Base-by-base conservation (phyloP, 2,797 vertebrate genomes). In the Lacerta viridis region DNA sequence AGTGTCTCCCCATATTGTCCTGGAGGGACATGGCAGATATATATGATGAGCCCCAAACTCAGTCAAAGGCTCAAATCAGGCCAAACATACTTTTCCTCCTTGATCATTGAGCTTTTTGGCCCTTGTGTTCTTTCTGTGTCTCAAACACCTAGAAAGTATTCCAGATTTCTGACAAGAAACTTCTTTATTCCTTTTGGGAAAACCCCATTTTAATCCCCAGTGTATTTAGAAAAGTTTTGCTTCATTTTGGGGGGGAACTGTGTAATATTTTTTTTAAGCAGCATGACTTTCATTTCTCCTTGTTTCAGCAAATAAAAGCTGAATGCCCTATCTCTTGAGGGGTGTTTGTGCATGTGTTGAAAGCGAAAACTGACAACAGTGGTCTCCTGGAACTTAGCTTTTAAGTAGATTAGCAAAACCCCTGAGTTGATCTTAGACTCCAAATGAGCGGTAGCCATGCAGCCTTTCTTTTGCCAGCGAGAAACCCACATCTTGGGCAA, bases 401-500 rank as follows among this genome's bases (percentile, higher is more conserved):
- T 79, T 20, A 77, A 75, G 20, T 23, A 61, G 66, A 41, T n/a
- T 59, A 4, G 55, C 68, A 8, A 29, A 50, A 18, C 36, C 46
- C 46, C 46, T 46, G 69, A 78, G 17, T 79, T 39, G 50, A 29
- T 43, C n/a, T 55, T 7, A 61, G 68, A 72, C 50, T 84, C 29
- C 23, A 15, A 84, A 55, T 23, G 18, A 36, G 43, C 23, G 39
- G 13, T 41, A 46, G 36, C 64, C n/a, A 50, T 68, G 39, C 18
- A 7, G 33, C 18, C 55, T 85, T 50, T 46, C 55, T 76, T 66
- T 81, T 69, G 68, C 78, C 43, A 76, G 55, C 50, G 11, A 75
- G 50, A 75, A 75, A 59, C 43, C 20, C 76, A 25, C 74, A 75
- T 87, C 66, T 84, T 78, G 61, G 64, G 46, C 25, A 71, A 79